These are phyloP conservation scores for Dendroctonus ponderosae DNA, from an alignment of 1,140 invertebrate genomes.

Conservation along the genomic window DNA sequence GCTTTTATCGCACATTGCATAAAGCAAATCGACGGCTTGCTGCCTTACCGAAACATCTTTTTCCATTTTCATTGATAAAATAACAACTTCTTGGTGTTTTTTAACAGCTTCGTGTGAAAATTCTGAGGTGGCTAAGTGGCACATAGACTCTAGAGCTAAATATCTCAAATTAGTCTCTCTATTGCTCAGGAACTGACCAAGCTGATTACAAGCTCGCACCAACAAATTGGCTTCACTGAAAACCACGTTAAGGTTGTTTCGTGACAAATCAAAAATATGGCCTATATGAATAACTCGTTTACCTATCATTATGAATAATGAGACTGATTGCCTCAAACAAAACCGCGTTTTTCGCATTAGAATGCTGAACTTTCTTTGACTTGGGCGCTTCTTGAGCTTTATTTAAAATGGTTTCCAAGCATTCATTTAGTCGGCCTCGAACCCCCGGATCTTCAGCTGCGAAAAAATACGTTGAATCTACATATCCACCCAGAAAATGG, in stretches of 20 bases:
- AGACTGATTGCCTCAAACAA: constrained; percentile 99
- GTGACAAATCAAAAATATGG: background rate
- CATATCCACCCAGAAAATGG: no score
- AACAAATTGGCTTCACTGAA: constrained; percentile 91
- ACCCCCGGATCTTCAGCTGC: constrained; percentile 89
- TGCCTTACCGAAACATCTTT: constrained; percentile 98
- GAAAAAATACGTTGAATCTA: constrained; percentile 5
- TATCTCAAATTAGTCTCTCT: constrained; percentile 98
- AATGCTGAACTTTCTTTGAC: constrained; percentile 99
- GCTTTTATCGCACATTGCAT: constrained; percentile 99
- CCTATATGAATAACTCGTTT: constrained; percentile 21
- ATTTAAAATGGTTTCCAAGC: constrained; percentile 98
- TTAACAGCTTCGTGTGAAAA: constrained; percentile 99
- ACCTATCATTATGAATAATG: constrained; percentile 98
- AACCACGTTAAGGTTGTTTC: constrained; percentile 12
- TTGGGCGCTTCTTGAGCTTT: constrained; percentile 99
- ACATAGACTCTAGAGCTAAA: constrained; percentile 98
- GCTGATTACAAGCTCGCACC: constrained; percentile 96
- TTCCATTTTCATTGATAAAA: constrained; percentile 99
- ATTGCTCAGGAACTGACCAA: constrained; percentile 98
- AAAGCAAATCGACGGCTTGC: constrained; percentile 97
- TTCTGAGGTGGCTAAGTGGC: constrained; percentile 97
- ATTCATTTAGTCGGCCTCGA: constrained; percentile 92
- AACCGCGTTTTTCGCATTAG: constrained; percentile 99
- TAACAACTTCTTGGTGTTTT: constrained; percentile 99